phyloP scores from a whole-genome alignment of 2,888 invertebrate genomes.

The Drosophila flavopinicola region DNA sequence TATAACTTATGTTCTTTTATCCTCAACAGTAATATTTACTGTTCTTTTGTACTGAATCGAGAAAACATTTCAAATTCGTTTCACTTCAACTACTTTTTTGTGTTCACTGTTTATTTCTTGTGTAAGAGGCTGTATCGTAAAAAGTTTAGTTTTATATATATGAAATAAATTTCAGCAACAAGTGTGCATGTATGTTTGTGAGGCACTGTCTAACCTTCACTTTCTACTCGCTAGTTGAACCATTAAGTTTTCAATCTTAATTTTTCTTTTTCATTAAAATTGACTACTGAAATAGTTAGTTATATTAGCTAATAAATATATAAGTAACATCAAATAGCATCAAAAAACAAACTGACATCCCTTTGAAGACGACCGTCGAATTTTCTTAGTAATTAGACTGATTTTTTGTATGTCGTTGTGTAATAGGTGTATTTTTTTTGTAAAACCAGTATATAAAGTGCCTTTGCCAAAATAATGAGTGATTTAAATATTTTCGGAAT shows the following conservation, averaged over 20 bases:
- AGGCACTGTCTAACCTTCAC: conserved; percentile 3
- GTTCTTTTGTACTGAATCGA: conserved; percentile 1
- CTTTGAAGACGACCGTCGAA: neutral
- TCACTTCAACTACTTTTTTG: conserved; percentile 3
- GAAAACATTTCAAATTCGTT: conserved; percentile 5
- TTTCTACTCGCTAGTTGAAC: neutral
- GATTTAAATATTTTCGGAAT: neutral
- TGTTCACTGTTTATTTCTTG: conserved; percentile 10
- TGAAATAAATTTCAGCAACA: conserved; percentile 1
- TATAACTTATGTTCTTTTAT: neutral
- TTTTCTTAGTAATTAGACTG: neutral
- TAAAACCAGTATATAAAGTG: neutral
- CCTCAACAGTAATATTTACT: conserved; percentile 2
- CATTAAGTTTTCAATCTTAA: neutral
- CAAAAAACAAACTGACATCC: neutral
- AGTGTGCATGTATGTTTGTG: conserved; percentile 37
- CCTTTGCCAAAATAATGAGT: neutral
- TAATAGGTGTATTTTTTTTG: neutral
- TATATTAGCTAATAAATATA: conserved; percentile 1
- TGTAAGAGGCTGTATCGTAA: conserved; percentile 22
- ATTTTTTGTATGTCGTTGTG: neutral
- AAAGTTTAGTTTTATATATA: conserved; percentile 2
- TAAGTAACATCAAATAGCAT: conserved; percentile 1
- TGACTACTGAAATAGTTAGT: too few relatives aligned
- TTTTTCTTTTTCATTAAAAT: conserved; percentile 3